These are phyloP conservation scores for Polypedilum vanderplanki DNA, from an alignment of 1,140 invertebrate species.

Conservation along the genomic window DNA sequence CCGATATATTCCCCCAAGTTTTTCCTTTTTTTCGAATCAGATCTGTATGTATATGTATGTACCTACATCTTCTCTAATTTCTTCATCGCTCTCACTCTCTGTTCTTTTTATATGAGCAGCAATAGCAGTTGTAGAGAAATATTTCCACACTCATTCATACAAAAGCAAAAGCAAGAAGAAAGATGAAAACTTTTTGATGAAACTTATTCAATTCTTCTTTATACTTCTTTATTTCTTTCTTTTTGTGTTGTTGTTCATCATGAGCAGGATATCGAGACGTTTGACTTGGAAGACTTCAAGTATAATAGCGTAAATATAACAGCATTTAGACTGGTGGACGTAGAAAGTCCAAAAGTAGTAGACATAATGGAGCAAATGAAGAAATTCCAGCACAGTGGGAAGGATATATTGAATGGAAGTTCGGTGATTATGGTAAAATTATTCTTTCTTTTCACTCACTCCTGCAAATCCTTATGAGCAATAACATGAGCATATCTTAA, in stretches of 20 bases:
- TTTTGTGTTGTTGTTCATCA: slow-evolving; percentile 28
- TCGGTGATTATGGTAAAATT: slow-evolving; percentile 38
- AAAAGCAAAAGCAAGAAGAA: neutral
- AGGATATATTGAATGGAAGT: slow-evolving; percentile 36
- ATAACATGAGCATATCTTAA: slow-evolving; percentile 4
- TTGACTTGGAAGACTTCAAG: slow-evolving; percentile 83
- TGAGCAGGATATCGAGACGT: slow-evolving; percentile 73
- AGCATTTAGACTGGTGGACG: slow-evolving; percentile 75
- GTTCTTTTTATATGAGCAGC: too few relatives aligned
- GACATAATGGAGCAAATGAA: slow-evolving; percentile 79
- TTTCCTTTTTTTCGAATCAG: too few relatives aligned
- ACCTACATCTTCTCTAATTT: too few relatives aligned
- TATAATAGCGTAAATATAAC: slow-evolving; percentile 89
- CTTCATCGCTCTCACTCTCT: too few relatives aligned
- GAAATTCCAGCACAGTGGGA: slow-evolving; percentile 58
- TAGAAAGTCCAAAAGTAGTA: slow-evolving; percentile 64
- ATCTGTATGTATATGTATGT: too few relatives aligned
- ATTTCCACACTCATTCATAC: neutral
- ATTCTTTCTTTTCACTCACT: slow-evolving; percentile 30
- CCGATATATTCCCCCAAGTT: too few relatives aligned
- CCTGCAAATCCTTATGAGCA: neutral
- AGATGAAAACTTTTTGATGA: slow-evolving; percentile 2
- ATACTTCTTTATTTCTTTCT: neutral
- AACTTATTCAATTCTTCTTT: slow-evolving; percentile 19
- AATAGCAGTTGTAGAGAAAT: too few relatives aligned